phyloP scores from a whole-genome alignment of 2,113 vertebrate genomes.

The Myotis yumanensis region DNA sequence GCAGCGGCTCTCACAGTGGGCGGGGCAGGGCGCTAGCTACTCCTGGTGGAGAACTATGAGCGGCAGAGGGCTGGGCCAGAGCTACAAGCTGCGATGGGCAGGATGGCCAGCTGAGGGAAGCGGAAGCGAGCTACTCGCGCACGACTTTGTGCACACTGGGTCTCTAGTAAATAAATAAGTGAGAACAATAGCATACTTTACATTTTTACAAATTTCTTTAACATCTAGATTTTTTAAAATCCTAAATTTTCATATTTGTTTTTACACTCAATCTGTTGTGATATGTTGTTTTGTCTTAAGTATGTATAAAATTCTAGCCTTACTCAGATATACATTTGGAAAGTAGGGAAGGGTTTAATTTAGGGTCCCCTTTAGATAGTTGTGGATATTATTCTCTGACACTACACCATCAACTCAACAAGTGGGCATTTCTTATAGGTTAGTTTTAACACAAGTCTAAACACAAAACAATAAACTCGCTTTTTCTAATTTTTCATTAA shows the following conservation, averaged over 20 bases:
- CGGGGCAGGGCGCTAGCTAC: too few relatives aligned
- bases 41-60: too few relatives aligned
- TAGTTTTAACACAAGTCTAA: not conserved
- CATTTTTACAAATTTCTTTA: not conserved
- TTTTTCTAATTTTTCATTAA: not conserved
- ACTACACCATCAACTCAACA: not conserved
- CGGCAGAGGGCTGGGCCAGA: too few relatives aligned
- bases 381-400: not conserved
- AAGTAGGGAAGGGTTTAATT: not conserved
- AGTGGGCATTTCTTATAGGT: not conserved
- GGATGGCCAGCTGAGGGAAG: too few relatives aligned
- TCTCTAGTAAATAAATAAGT: not conserved
- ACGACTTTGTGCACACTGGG: too few relatives aligned
- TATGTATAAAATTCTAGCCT: not conserved
- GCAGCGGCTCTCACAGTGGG: too few relatives aligned
- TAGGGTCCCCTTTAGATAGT: not conserved
- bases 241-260: not conserved
- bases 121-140: too few relatives aligned
- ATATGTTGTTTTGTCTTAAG: not conserved
- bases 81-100: too few relatives aligned
- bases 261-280: not conserved
- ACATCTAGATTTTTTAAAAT: not conserved
- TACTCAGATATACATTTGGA: not conserved
- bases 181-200: not conserved
- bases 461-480: not conserved